Evolutionary conservation across 2,888 invertebrate genomes (phyloP).

Genomic region (Melitaea athalia): DNA sequence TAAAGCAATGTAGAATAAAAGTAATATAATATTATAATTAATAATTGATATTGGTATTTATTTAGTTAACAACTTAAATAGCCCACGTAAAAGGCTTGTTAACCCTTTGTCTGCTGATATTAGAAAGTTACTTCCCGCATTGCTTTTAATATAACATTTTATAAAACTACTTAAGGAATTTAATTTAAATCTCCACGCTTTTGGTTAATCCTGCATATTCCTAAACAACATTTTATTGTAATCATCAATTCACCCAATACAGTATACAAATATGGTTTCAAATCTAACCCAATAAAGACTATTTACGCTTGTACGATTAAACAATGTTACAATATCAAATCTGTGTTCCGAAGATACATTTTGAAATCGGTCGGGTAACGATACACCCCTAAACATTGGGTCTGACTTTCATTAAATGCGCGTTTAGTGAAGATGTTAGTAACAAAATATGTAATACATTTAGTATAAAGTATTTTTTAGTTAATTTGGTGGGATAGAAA

Average conservation of each 20-base stretch:
- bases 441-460: no score
- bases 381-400: conserved; percentile 48
- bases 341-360: conserved; percentile 10
- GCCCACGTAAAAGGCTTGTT: no score
- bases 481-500: no score
- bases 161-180: neutral
- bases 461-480: no score
- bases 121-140: neutral
- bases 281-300: conserved; percentile 20
- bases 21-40: no score
- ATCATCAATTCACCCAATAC: conserved; percentile 10
- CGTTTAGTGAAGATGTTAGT: no score
- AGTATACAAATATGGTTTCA: conserved; percentile 25
- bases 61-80: no score
- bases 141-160: neutral
- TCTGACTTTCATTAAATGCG: no score
- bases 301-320: conserved; percentile 25
- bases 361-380: conserved; percentile 55
- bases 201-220: neutral
- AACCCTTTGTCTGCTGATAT: no score
- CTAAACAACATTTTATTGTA: neutral
- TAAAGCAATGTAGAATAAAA: no score
- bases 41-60: no score
- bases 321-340: conserved; percentile 13
- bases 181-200: neutral